These are phyloP conservation scores for Galendromus occidentalis DNA, from an alignment of 1,140 invertebrate genomes.

Conservation along the genomic window DNA sequence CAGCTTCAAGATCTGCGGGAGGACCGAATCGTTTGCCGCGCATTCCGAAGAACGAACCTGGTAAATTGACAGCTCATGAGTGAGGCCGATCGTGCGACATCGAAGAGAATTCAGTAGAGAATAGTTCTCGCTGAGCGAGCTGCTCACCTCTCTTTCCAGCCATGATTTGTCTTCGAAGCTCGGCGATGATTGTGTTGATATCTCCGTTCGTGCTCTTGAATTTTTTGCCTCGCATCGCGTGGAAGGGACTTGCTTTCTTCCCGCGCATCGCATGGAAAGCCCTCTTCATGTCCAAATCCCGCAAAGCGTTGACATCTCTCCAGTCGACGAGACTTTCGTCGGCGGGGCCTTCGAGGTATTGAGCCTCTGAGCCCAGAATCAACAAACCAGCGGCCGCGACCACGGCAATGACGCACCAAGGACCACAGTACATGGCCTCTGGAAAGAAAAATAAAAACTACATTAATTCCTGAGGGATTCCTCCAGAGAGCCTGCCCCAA, in stretches of 20 bases:
- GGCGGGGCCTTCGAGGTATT: not conserved
- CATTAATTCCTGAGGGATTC: too few relatives aligned
- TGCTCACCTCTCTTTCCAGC: slow-evolving; percentile 10
- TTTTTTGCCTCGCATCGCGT: slow-evolving; percentile 4
- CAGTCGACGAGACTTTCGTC: not conserved
- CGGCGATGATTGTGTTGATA: slow-evolving; percentile 6
- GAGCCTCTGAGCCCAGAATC: not conserved
- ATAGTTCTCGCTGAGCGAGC: too few relatives aligned
- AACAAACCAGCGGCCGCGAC: not conserved
- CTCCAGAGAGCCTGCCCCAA: too few relatives aligned
- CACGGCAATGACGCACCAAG: not conserved
- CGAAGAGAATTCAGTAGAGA: not conserved
- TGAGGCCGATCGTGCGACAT: not conserved
- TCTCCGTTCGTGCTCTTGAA: not conserved
- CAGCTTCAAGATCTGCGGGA: not conserved
- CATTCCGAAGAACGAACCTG: slow-evolving; percentile 10
- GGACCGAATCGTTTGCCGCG: slow-evolving; percentile 7
- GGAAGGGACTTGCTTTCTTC: not conserved
- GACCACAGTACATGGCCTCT: not conserved
- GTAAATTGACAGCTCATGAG: not conserved
- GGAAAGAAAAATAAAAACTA: too few relatives aligned
- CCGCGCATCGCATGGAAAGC: slow-evolving; percentile 8
- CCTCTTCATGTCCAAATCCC: not conserved
- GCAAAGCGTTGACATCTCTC: not conserved
- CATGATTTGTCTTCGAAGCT: slow-evolving; percentile 10